Evolutionary conservation across 2,113 vertebrate genomes (phyloP), one percentile per base, ranked within the genome.

Genomic region (Lagenorhynchus albirostris): DNA sequence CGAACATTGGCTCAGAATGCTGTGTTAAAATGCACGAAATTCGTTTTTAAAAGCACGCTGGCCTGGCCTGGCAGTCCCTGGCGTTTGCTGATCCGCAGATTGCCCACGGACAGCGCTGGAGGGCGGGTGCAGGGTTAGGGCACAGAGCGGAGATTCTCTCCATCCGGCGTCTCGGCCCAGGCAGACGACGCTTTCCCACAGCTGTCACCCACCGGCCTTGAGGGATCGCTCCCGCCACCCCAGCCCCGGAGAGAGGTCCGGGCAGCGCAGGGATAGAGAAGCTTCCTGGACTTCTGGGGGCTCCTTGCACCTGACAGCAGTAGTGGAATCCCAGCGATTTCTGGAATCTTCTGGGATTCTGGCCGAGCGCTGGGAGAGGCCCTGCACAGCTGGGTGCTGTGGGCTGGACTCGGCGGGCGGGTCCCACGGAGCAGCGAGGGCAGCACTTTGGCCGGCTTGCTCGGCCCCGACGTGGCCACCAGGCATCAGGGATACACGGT

Each of bases 91-190:
- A 88, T 26, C 25, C 0, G 21, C 1, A 14, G 6, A 96, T 53
- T 13, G 97, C 90, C 96, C 63, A 23, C 15, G 70, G 90, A 63
- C 4, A 15, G 36, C 20, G 90, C 94, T 79, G 36, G 90, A 81
- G 96, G 82, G 96, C 82, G 89, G 97, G 67, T 38, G 74, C 94
- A 67, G 36, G 82, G 36, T 23, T 44, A 8, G 17, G 26, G 76
- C 2, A 0, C 17, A 2, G 8, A 31, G 44, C 29, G n/a, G 73
- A 26, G 33, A 18, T 6, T 8, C 31, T 38, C 38, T 53, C 15
- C 53, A 53, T 55, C 71, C 25, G 36, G 17, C 0, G 2, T 8
- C 33, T 73, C 6, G 0, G 7, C 9, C 44, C 0, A 9, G 25
- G 31, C 13, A 50, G 62, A 55, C 0, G 0, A 68, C 0, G 31